These are phyloP conservation scores for Gonocerus acuteangulatus DNA, from an alignment of 2,888 invertebrate genomes.

Conservation along the genomic window DNA sequence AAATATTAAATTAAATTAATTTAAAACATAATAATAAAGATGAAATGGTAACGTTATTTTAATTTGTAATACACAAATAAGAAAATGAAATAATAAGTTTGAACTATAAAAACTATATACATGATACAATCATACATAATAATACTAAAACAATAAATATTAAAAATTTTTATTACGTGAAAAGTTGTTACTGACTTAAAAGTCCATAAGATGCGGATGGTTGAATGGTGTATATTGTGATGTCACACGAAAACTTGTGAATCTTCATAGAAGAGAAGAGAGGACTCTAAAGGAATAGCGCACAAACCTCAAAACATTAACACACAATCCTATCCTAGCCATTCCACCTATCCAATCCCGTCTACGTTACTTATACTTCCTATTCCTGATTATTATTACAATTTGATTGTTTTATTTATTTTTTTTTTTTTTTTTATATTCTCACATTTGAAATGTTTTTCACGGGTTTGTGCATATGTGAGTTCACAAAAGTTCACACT, in stretches of 20 bases:
- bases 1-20: no score
- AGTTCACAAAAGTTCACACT: slow-evolving; percentile 18
- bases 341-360: slow-evolving; percentile 13
- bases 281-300: slow-evolving; percentile 3
- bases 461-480: slow-evolving; percentile 13
- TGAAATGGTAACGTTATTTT: no score
- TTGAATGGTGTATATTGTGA: slow-evolving; percentile 13
- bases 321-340: slow-evolving; percentile 20
- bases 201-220: slow-evolving; percentile 13
- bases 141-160: slow-evolving; percentile 21
- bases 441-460: slow-evolving; percentile 6
- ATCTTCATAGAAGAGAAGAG: slow-evolving; percentile 1
- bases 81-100: no score
- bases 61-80: no score
- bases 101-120: no score
- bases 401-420: slow-evolving; percentile 6
- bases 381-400: background rate
- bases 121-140: no score
- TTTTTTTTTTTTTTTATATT: slow-evolving; percentile 1
- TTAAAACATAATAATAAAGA: no score
- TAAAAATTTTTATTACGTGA: slow-evolving; percentile 18
- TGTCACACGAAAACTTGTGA: slow-evolving; percentile 13
- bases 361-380: background rate
- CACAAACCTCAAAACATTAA: slow-evolving; percentile 21
- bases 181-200: slow-evolving; percentile 20